Evolutionary conservation across 2,797 vertebrate genomes (phyloP), one percentile per base, ranked within the genome.

Genomic region (Gallirallus australis): DNA sequence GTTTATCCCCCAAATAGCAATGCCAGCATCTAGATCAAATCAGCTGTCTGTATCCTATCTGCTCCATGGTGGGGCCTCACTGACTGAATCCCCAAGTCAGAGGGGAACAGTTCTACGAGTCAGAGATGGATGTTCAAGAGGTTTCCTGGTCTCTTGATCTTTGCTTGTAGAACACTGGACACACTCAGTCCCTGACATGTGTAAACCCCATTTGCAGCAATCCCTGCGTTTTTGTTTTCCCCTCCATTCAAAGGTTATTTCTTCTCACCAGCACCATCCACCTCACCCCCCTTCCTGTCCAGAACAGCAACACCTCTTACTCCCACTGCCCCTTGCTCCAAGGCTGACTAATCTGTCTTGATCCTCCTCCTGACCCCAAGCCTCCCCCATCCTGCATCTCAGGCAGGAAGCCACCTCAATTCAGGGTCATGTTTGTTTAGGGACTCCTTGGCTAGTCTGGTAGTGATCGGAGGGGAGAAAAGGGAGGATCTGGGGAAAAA

Each of bases 271-370:
- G 71, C 90, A 87, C 73, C 65, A 80, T 65, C 69, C 69, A 85
- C 59, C 79, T 90, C 64, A 61, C 56, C 75, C 71, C 42, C 48
- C 40, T 42, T 90, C 86, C 73, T 37, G 28, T 56, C 64, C 78
- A 65, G 42, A 69, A 60, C 54, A 73, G 87, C 37, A 92, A 61
- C 73, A 68, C 47, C 66, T 90, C 33, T 50, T 61, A 63, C 31
- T 89, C 42, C 48, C 53, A 28, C 25, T 6, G 25, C 69, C 63
- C 88, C 66, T 76, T 50, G 31, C 28, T 71, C 71, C 81, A 86
- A 97, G 95, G 96, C 95, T 89, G 35, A 92, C 96, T 96, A 66
- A 59, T 50, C 84, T 40, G 88, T 60, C 88, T 71, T 35, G 33
- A 86, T 85, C 75, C 68, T 78, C 92, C 71, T 85, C 54, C 86